phyloP scores from a whole-genome alignment of 2,888 invertebrate species.

The Formica aserva region DNA sequence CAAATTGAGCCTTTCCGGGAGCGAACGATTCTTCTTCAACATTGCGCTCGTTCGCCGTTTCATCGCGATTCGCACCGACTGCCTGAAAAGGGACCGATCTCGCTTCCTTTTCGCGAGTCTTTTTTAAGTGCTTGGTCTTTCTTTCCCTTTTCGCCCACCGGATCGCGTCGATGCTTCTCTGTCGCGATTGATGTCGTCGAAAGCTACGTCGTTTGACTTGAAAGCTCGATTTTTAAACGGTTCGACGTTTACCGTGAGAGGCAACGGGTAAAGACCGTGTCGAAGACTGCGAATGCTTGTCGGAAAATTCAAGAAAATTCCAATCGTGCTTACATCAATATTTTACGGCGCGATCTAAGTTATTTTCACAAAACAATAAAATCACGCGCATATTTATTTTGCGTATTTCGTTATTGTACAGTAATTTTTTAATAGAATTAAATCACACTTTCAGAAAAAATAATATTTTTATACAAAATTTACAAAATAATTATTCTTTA shows the following conservation, averaged over 20 bases:
- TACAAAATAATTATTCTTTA: neutral
- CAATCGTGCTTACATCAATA: neutral
- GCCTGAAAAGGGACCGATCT: conserved; percentile 53
- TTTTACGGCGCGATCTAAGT: neutral
- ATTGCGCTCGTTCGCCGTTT: conserved; percentile 24
- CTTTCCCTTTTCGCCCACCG: neutral
- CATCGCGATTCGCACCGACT: conserved; percentile 42
- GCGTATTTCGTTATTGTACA: conserved; percentile 6
- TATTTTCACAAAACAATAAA: conserved; percentile 19
- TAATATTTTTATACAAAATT: neutral
- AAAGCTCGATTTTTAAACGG: conserved; percentile 47
- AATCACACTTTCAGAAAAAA: neutral
- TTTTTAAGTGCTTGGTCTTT: conserved; percentile 35
- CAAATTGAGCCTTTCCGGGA: conserved; percentile 72
- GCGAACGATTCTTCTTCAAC: conserved; percentile 42
- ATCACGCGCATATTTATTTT: conserved; percentile 5
- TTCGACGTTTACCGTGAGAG: conserved; percentile 31
- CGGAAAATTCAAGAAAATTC: conserved; percentile 28
- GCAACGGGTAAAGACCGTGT: conserved; percentile 13
- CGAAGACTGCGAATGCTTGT: neutral
- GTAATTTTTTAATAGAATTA: neutral
- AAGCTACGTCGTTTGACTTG: conserved; percentile 27
- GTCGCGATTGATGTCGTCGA: conserved; percentile 32
- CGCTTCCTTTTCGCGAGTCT: conserved; percentile 21
- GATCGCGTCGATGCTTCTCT: conserved; percentile 15